Percentiles rank a stretch among this genome's conserved stretches.
These are phyloP conservation scores for Tenebrio molitor DNA, from an alignment of 1,140 invertebrate species.

Conservation along the genomic window DNA sequence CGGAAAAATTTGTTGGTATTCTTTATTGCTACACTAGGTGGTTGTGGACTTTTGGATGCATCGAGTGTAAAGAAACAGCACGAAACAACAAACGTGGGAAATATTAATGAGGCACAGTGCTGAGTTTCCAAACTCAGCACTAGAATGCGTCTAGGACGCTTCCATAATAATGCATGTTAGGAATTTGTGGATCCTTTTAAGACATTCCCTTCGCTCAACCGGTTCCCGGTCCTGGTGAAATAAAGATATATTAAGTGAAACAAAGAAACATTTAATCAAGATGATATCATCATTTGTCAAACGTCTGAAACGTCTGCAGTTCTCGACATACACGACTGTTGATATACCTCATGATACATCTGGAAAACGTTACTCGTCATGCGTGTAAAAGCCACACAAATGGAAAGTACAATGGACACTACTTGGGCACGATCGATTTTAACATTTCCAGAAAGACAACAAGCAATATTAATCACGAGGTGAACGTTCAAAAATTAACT, in stretches of 20 bases:
- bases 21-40: no score
- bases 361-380: conserved; percentile 17
- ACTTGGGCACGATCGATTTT: conserved; percentile 3
- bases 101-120: conserved; percentile 13
- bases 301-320: conserved; percentile 37
- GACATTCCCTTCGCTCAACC: conserved; percentile 20
- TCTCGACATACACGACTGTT: conserved; percentile 19
- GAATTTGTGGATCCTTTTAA: conserved; percentile 24
- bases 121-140: not conserved
- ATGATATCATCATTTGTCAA: conserved; percentile 46
- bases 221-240: conserved; percentile 26
- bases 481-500: not conserved
- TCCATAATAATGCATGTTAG: conserved; percentile 21
- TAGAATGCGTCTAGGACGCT: not conserved
- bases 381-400: conserved; percentile 23
- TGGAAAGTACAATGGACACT: conserved; percentile 2
- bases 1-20: no score
- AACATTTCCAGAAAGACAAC: conserved; percentile 7
- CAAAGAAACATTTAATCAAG: conserved; percentile 47
- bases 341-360: conserved; percentile 28
- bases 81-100: not conserved
- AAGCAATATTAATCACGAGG: conserved; percentile 18
- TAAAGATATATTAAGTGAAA: conserved; percentile 46
- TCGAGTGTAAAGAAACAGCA: no score
- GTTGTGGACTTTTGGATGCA: no score